Conservation (phyloP, 2,888 invertebrate species). For the Diadegma fenestrale region DNA sequence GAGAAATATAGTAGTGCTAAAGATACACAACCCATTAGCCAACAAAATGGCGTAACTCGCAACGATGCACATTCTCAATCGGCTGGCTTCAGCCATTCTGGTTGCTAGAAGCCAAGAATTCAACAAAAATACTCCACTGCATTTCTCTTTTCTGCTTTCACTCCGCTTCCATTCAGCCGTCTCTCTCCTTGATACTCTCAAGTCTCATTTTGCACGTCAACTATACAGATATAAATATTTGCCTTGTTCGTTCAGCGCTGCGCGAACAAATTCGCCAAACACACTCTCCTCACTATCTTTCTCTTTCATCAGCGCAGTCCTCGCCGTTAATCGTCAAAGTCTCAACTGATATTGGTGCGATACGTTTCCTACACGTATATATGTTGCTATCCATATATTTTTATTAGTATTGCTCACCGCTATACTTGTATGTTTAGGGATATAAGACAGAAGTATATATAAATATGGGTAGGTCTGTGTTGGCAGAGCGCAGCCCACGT, state of each 20-base stretch:
- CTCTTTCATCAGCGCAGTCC: conserved; percentile 37
- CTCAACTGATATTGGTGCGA: conserved; percentile 78
- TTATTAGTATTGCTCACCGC: conserved; percentile 22
- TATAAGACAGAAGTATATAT: background rate
- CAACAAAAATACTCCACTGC: conserved; percentile 2
- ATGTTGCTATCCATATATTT: conserved; percentile 18
- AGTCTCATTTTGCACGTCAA: conserved; percentile 57
- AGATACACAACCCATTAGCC: background rate
- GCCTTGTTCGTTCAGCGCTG: conserved; percentile 45
- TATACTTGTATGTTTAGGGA: conserved; percentile 18
- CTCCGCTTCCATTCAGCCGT: conserved; percentile 20
- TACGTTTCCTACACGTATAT: conserved; percentile 24
- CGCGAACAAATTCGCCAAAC: conserved; percentile 54
- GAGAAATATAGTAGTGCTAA: conserved; percentile 30
- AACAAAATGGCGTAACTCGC: conserved; percentile 31
- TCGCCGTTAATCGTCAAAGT: conserved; percentile 77
- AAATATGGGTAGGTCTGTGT: background rate
- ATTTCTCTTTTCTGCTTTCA: background rate
- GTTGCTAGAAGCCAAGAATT: conserved; percentile 17
- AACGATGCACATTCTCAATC: background rate
- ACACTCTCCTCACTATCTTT: conserved; percentile 40
- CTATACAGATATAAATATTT: conserved; percentile 28
- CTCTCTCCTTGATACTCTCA: conserved; percentile 41
- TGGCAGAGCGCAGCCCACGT: conserved; percentile 1
- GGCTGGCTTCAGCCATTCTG: conserved; percentile 1